Conservation (phyloP, 2,888 invertebrate genomes). For the Arctia plantaginis region DNA sequence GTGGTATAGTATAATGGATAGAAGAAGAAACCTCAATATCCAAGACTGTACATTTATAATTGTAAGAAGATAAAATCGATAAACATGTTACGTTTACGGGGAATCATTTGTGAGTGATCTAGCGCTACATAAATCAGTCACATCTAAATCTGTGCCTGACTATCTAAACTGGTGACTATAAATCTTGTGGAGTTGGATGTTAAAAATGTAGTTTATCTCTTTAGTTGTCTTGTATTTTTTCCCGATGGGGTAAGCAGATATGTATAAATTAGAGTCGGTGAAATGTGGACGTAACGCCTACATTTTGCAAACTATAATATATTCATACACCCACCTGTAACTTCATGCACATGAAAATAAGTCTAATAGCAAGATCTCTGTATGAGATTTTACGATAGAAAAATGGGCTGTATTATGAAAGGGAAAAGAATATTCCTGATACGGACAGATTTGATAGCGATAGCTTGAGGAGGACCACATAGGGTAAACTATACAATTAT, state of each 20-base stretch:
- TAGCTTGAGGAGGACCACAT: neutral
- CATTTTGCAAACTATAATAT: neutral
- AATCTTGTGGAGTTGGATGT: neutral
- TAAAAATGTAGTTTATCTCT: neutral
- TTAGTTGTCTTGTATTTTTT: neutral
- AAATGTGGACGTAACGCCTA: neutral
- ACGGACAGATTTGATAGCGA: neutral
- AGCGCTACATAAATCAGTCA: neutral
- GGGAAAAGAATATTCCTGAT: no score
- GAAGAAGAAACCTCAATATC: neutral
- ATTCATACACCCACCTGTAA: neutral
- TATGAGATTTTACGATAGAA: no score
- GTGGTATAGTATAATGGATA: neutral
- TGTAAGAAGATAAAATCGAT: neutral
- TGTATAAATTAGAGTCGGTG: neutral
- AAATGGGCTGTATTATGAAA: no score
- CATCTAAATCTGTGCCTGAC: neutral
- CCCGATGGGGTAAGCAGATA: neutral
- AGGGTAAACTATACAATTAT: no score
- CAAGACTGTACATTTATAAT: neutral
- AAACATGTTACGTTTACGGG: neutral
- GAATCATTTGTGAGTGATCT: neutral
- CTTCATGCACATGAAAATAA: neutral
- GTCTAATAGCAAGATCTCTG: no score
- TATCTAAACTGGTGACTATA: neutral